These are phyloP conservation scores for Ophonus ardosiacus DNA, from an alignment of 2,888 invertebrate species.

Conservation along the genomic window DNA sequence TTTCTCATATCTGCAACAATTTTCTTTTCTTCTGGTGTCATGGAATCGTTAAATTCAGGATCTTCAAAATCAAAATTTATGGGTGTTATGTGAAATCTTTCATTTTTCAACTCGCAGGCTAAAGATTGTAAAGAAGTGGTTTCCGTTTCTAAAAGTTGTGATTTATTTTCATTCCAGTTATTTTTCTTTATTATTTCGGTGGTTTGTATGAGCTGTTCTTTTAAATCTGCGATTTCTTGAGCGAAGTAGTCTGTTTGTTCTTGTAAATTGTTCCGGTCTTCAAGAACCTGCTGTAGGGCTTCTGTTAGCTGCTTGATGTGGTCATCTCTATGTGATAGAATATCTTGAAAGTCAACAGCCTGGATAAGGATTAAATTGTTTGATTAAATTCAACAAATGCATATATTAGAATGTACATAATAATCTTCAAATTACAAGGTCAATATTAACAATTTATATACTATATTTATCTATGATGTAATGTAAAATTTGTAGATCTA, in stretches of 20 bases:
- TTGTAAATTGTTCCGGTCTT: constrained; percentile 80
- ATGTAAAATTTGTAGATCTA: too few species aligned
- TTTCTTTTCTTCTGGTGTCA: constrained; percentile 57
- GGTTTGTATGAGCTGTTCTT: constrained; percentile 76
- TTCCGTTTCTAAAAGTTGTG: constrained; percentile 19
- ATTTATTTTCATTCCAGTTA: constrained; percentile 65
- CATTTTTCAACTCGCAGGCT: constrained; percentile 4
- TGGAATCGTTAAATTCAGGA: constrained; percentile 51
- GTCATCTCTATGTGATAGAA: constrained; percentile 83
- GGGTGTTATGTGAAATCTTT: constrained; percentile 3
- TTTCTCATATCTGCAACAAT: constrained; percentile 50
- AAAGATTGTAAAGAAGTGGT: constrained; percentile 38
- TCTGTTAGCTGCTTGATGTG: constrained; percentile 85
- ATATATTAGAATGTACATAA: neutral
- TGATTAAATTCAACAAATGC: neutral
- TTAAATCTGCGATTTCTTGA: constrained; percentile 79
- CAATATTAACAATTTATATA: neutral
- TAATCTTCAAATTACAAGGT: constrained; percentile 50
- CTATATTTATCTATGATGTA: too few species aligned
- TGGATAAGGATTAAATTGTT: constrained; percentile 74
- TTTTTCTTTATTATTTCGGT: constrained; percentile 74
- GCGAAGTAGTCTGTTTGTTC: constrained; percentile 80
- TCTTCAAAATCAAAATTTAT: constrained; percentile 60
- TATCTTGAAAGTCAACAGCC: constrained; percentile 86
- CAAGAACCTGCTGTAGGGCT: constrained; percentile 83